phyloP scores from a whole-genome alignment of 2,113 vertebrate species.

The Polypterus senegalus region DNA sequence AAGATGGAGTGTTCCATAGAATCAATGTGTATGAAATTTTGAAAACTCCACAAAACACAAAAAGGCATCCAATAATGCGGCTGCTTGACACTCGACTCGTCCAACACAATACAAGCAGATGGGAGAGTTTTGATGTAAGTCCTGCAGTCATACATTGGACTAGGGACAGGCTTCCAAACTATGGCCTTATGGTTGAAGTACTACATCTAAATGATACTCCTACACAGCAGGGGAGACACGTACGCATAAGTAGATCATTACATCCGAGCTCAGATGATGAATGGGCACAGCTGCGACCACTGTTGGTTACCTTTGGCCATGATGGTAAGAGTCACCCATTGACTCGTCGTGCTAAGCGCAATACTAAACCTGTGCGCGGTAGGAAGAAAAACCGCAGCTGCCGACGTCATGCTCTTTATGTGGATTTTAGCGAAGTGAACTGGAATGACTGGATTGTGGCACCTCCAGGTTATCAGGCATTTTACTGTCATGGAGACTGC shows the following conservation, averaged over 20 bases:
- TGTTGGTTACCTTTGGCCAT: constrained; percentile 92
- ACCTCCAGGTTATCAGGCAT: constrained; percentile 91
- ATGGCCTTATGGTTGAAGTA: constrained; percentile 86
- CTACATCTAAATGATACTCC: constrained; percentile 65
- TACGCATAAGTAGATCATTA: constrained; percentile 86
- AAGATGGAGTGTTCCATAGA: constrained; percentile 60
- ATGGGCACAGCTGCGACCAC: constrained; percentile 87
- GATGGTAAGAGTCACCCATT: constrained; percentile 82
- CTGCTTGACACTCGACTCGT: constrained; percentile 92
- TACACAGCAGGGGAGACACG: constrained; percentile 69
- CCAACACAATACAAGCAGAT: constrained; percentile 74
- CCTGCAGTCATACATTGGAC: constrained; percentile 92
- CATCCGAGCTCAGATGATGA: constrained; percentile 63
- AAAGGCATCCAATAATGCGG: constrained; percentile 72
- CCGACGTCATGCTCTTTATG: constrained; percentile 82
- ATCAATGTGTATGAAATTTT: constrained; percentile 96
- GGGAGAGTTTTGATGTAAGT: constrained; percentile 96
- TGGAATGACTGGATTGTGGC: constrained; percentile 99
- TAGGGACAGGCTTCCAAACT: constrained; percentile 73
- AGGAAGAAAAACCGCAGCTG: constrained; percentile 90
- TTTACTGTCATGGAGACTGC: constrained; percentile 94
- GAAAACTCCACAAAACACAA: constrained; percentile 52
- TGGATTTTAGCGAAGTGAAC: constrained; percentile 95
- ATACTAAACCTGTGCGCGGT: constrained; percentile 66
- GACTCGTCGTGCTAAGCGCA: constrained; percentile 75